These are phyloP conservation scores for Micrastur ruficollis DNA, from an alignment of 2,797 vertebrate genomes.

Conservation along the genomic window DNA sequence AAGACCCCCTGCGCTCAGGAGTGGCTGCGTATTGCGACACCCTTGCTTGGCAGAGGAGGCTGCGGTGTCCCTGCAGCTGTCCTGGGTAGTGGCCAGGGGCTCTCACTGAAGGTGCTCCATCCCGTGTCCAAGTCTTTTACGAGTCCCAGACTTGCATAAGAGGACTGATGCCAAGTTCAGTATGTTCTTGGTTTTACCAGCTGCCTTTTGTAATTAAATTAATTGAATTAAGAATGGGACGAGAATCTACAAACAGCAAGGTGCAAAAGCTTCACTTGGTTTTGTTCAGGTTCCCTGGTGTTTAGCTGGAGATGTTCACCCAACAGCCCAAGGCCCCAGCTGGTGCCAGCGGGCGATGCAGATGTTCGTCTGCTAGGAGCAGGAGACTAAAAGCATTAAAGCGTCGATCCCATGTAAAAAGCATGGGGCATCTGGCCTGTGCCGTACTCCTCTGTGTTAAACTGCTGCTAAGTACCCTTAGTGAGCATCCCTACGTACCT, in stretches of 20 bases:
- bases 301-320: not conserved
- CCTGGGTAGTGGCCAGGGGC: not conserved
- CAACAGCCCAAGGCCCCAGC: not conserved
- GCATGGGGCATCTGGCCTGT: not conserved
- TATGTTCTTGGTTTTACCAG: slow-evolving; percentile 3
- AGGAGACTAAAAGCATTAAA: not conserved
- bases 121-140: not conserved
- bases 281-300: not conserved
- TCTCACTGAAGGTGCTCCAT: not conserved
- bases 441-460: not conserved
- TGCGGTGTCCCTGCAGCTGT: not conserved
- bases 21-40: not conserved
- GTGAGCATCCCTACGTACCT: not conserved
- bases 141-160: not conserved
- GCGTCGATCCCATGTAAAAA: not conserved
- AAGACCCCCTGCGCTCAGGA: not conserved
- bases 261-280: not conserved
- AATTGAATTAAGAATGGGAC: not conserved
- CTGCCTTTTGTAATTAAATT: not conserved
- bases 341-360: not conserved
- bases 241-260: not conserved
- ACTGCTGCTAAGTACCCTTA: not conserved
- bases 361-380: not conserved
- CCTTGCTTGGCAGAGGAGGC: not conserved
- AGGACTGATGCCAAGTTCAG: not conserved